Evolutionary conservation across 2,888 invertebrate species (phyloP).

Genomic region (Heliothis peltigera): DNA sequence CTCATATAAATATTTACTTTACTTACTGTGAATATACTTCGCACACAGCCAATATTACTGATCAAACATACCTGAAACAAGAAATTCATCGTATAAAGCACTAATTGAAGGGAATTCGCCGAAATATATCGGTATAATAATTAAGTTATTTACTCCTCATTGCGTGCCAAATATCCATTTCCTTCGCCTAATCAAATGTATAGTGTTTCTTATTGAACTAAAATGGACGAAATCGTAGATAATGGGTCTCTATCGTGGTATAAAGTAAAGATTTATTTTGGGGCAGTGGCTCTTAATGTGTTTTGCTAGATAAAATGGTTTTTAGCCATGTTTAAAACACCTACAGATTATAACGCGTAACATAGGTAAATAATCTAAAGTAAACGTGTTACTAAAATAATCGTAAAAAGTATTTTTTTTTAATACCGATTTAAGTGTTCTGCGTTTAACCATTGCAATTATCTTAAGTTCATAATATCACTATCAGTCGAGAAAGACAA

Average conservation of each 20-base stretch:
- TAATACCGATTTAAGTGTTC: no score
- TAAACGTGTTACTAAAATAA: no score
- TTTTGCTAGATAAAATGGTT: background rate
- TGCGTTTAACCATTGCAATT: no score
- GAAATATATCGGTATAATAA: constrained; percentile 36
- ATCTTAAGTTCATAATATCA: no score
- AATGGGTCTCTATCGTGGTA: constrained; percentile 2
- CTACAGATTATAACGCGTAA: no score
- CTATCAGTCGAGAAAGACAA: no score
- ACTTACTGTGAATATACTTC: constrained; percentile 16
- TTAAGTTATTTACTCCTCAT: constrained; percentile 27
- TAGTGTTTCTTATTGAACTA: constrained; percentile 28
- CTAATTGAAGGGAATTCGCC: constrained; percentile 40
- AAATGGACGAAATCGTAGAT: constrained; percentile 10
- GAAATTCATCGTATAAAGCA: constrained; percentile 43
- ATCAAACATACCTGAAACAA: constrained; percentile 54
- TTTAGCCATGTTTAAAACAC: background rate
- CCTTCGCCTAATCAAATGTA: constrained; percentile 43
- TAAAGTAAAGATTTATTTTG: background rate
- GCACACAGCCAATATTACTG: constrained; percentile 14
- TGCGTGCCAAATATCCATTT: constrained; percentile 48
- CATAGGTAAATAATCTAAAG: no score
- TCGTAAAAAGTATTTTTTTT: no score
- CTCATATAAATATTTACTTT: background rate
- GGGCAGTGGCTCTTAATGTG: no score